phyloP scores from a whole-genome alignment of 2,888 invertebrate genomes.

The Beris chalybata region DNA sequence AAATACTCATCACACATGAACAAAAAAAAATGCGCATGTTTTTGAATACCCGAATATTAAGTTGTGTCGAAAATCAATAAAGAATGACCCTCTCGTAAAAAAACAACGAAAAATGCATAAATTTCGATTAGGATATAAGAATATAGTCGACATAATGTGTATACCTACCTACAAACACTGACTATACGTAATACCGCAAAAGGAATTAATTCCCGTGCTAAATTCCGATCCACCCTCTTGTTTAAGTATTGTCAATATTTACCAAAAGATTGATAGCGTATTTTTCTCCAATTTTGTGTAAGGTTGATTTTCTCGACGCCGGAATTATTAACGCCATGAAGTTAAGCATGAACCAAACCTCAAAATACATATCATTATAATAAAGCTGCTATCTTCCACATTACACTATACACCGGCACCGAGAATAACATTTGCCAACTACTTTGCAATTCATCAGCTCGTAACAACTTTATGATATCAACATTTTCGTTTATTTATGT shows the following conservation, averaged over 20 bases:
- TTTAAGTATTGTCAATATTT: conserved; percentile 7
- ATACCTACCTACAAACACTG: background rate
- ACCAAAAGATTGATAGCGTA: conserved; percentile 23
- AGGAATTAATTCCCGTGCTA: conserved; percentile 17
- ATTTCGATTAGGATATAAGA: background rate
- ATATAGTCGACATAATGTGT: background rate
- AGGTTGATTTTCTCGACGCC: conserved; percentile 7
- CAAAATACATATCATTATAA: conserved; percentile 23
- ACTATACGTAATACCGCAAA: background rate
- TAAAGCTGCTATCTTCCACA: conserved; percentile 5
- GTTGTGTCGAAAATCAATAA: too few relatives aligned
- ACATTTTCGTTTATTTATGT: conserved; percentile 22
- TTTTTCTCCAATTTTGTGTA: conserved; percentile 10
- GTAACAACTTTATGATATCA: conserved; percentile 28
- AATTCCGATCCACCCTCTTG: conserved; percentile 18
- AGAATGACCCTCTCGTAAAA: too few relatives aligned
- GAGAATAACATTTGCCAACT: conserved; percentile 29
- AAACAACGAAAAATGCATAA: background rate
- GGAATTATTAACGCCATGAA: conserved; percentile 28
- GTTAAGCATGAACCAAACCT: conserved; percentile 14
- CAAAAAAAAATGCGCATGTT: too few relatives aligned
- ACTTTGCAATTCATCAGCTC: conserved; percentile 30
- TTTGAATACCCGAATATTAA: too few relatives aligned
- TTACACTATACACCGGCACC: conserved; percentile 4
- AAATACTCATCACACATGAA: too few relatives aligned